A percentile compares a stretch with the other conserved stretches of the same genome.
Evolutionary conservation across 2,888 invertebrate genomes (phyloP).

Genomic region (Torymus tubicola): DNA sequence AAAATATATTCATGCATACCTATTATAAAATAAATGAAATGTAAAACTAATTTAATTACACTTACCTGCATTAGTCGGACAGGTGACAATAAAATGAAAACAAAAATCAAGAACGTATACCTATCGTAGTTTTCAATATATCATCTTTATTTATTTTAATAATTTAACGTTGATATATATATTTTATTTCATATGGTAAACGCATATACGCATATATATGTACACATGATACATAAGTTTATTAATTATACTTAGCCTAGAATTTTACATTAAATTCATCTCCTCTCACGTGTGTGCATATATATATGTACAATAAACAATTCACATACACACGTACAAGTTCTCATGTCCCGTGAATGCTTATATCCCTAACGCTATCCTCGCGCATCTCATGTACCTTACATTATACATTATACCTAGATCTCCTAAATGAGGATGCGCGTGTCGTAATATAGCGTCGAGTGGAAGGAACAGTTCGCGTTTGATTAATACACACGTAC

Average conservation of each 20-base stretch:
- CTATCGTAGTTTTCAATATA: slow-evolving; percentile 9
- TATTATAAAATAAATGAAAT: too few species aligned
- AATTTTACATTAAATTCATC: slow-evolving; percentile 19
- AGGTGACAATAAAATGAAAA: not conserved
- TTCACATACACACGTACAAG: not conserved
- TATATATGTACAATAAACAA: slow-evolving; percentile 15
- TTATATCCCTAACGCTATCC: too few species aligned
- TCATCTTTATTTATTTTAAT: slow-evolving; percentile 37
- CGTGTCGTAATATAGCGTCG: too few species aligned
- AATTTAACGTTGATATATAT: slow-evolving; percentile 28
- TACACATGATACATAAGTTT: slow-evolving; percentile 28
- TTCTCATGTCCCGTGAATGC: too few species aligned
- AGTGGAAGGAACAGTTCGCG: too few species aligned
- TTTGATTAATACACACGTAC: too few species aligned
- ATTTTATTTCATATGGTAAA: slow-evolving; percentile 16
- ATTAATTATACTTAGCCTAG: not conserved
- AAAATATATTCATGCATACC: too few species aligned
- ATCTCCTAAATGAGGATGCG: too few species aligned
- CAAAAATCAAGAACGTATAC: not conserved
- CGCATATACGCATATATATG: slow-evolving; percentile 11
- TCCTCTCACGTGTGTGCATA: not conserved
- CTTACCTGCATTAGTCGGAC: not conserved
- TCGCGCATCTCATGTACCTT: too few species aligned
- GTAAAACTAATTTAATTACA: too few species aligned
- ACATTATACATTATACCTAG: too few species aligned